These are phyloP conservation scores for Silurus glanis DNA, from an alignment of 2,113 vertebrate genomes.

Conservation along the genomic window DNA sequence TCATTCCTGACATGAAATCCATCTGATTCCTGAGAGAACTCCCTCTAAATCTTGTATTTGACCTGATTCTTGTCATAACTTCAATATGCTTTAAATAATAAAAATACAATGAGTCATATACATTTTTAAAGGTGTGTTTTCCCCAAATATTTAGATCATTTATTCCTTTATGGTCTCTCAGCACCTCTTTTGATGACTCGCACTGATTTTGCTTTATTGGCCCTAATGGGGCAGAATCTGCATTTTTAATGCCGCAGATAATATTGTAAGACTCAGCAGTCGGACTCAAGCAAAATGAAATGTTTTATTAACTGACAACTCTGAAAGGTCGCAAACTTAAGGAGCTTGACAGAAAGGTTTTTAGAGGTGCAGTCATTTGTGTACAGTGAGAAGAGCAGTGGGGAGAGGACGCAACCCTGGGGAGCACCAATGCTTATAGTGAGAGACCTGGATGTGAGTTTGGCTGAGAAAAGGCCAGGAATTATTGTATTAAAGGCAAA, in stretches of 20 bases:
- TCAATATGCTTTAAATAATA: not conserved
- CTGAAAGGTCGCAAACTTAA: no score
- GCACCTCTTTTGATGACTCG: not conserved
- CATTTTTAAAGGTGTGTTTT: not conserved
- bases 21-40: not conserved
- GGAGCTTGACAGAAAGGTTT: no score
- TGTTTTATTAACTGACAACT: slow-evolving; percentile 32
- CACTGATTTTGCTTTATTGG: not conserved
- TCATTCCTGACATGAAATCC: not conserved
- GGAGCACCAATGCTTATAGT: no score
- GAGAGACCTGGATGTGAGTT: no score
- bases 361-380: no score
- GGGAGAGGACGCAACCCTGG: no score
- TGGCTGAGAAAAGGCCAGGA: no score
- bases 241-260: not conserved
- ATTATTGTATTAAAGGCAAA: no score
- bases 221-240: not conserved
- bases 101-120: not conserved
- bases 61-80: not conserved
- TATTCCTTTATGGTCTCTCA: not conserved
- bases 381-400: no score
- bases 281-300: not conserved
- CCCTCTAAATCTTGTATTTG: not conserved
- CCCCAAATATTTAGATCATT: not conserved
- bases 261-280: not conserved